phyloP scores from a whole-genome alignment of 2,113 vertebrate genomes.

The Cavia porcellus region DNA sequence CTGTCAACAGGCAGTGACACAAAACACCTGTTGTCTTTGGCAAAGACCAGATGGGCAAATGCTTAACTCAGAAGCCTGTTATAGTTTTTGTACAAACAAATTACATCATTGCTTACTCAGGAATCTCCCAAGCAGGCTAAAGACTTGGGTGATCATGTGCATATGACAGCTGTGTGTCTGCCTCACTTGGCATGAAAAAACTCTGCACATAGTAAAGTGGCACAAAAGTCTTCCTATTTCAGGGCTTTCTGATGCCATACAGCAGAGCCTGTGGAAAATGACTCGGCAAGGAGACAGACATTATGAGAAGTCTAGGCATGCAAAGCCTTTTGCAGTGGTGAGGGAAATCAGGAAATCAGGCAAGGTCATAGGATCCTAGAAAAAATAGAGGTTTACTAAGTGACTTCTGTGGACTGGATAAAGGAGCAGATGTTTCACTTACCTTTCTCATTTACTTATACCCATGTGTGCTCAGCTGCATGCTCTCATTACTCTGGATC shows the following conservation, averaged over 20 bases:
- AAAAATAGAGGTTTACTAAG: slow-evolving; percentile 45
- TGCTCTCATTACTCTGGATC: background rate
- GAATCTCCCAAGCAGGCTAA: slow-evolving; percentile 68
- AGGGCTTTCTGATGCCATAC: background rate
- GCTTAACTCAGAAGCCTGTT: slow-evolving; percentile 73
- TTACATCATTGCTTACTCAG: slow-evolving; percentile 75
- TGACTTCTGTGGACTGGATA: background rate
- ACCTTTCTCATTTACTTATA: background rate
- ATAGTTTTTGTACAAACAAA: slow-evolving; percentile 75
- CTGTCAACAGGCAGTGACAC: slow-evolving; percentile 73
- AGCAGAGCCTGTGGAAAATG: slow-evolving; percentile 37
- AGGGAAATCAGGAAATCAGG: background rate
- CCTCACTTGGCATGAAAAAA: slow-evolving; percentile 21
- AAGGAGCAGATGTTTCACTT: slow-evolving; percentile 5
- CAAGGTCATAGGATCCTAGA: slow-evolving; percentile 41
- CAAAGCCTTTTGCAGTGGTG: background rate
- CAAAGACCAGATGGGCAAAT: slow-evolving; percentile 71
- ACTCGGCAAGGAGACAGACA: slow-evolving; percentile 19
- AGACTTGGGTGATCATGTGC: background rate
- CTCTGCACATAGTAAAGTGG: slow-evolving; percentile 64
- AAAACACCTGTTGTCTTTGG: slow-evolving; percentile 70
- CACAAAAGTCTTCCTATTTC: slow-evolving; percentile 53
- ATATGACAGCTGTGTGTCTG: background rate
- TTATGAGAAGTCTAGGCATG: slow-evolving; percentile 28
- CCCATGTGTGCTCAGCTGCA: background rate